These are phyloP conservation scores for Azemiops feae DNA, from an alignment of 2,113 vertebrate genomes.

Conservation along the genomic window DNA sequence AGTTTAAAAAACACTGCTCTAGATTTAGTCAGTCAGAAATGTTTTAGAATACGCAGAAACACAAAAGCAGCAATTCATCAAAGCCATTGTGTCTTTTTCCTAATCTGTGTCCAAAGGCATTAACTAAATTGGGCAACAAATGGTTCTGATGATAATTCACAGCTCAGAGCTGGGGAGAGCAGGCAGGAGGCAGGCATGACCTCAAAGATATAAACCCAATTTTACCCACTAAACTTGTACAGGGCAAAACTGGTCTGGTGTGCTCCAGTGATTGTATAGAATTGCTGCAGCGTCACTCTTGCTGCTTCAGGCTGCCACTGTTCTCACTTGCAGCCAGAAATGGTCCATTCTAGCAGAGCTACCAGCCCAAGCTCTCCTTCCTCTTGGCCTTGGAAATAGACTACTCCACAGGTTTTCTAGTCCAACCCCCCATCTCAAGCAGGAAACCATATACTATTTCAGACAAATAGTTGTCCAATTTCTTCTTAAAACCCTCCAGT, in stretches of 20 bases:
- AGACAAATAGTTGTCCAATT: neutral
- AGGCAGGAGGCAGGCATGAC: neutral
- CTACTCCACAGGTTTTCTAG: neutral
- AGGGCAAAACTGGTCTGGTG: neutral
- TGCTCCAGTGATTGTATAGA: neutral
- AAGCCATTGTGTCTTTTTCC: neutral
- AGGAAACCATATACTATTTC: neutral
- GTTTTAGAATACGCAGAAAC: neutral
- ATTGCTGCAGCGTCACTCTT: neutral
- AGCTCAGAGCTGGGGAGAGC: neutral
- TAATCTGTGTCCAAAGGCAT: neutral
- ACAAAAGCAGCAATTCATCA: neutral
- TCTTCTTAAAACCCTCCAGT: neutral
- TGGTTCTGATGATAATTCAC: neutral
- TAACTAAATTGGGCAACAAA: neutral
- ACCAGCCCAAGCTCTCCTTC: neutral
- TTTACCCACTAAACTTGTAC: neutral
- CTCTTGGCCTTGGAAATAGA: neutral
- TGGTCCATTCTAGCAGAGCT: neutral
- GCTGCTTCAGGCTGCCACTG: neutral
- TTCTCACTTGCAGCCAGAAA: neutral
- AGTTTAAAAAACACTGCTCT: neutral
- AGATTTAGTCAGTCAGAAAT: neutral
- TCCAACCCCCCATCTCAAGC: neutral
- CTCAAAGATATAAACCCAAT: neutral